These are phyloP conservation scores for Meiosimyza platycephala DNA, from an alignment of 2,888 invertebrate species.

Conservation along the genomic window DNA sequence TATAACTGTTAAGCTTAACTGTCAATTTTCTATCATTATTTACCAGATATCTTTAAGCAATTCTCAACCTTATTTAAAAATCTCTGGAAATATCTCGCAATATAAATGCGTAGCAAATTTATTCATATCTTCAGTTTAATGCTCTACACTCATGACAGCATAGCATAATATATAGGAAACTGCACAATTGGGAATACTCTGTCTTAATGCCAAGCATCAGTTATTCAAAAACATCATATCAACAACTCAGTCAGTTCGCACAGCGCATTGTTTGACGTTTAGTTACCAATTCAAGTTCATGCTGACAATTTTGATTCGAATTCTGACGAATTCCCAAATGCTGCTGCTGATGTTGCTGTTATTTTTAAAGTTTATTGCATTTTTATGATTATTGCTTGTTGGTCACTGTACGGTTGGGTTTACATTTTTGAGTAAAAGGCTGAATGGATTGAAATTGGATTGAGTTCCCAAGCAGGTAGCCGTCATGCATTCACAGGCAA, in stretches of 20 bases:
- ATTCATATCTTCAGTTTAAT: too few relatives aligned
- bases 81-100: too few relatives aligned
- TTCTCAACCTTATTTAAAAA: too few relatives aligned
- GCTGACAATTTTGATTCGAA: slow-evolving; percentile 8
- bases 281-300: background rate
- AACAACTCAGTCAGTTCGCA: too few relatives aligned
- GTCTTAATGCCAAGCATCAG: background rate
- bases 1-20: too few relatives aligned
- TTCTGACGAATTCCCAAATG: slow-evolving; percentile 20
- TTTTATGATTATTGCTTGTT: slow-evolving; percentile 20
- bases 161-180: background rate
- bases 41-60: too few relatives aligned
- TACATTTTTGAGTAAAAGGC: background rate
- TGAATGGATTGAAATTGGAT: too few relatives aligned
- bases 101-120: too few relatives aligned
- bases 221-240: background rate
- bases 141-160: too few relatives aligned
- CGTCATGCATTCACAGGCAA: background rate
- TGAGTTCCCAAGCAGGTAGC: background rate
- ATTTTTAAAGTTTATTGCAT: slow-evolving; percentile 13
- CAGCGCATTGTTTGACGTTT: too few relatives aligned
- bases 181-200: slow-evolving; percentile 9
- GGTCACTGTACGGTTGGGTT: background rate
- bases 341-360: slow-evolving; percentile 1
- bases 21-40: too few relatives aligned